Evolutionary conservation across 1,140 invertebrate species (phyloP).

Genomic region (Lethrus apterus): DNA sequence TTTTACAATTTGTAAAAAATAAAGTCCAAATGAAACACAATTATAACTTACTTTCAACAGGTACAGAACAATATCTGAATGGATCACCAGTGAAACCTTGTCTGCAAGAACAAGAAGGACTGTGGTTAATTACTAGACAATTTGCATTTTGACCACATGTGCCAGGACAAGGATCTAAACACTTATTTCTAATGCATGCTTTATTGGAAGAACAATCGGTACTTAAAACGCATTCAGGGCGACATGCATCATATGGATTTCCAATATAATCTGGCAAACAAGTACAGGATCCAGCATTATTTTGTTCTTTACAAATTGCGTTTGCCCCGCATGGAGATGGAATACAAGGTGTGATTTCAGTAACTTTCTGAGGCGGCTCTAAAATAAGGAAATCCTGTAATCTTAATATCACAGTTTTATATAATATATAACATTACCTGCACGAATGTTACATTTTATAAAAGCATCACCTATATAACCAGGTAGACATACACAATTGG

Average conservation of each 20-base stretch:
- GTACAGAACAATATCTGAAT: slow-evolving; percentile 56
- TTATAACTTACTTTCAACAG: slow-evolving; percentile 47
- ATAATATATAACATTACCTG: background rate
- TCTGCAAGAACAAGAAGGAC: slow-evolving; percentile 60
- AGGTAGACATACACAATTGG: slow-evolving; percentile 52
- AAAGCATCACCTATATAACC: slow-evolving; percentile 61
- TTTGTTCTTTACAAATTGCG: slow-evolving; percentile 65
- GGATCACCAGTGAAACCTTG: slow-evolving; percentile 65
- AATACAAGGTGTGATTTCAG: slow-evolving; percentile 48
- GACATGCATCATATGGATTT: slow-evolving; percentile 69
- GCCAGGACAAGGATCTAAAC: slow-evolving; percentile 69
- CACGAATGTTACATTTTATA: slow-evolving; percentile 35
- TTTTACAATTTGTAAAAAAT: background rate
- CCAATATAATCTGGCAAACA: slow-evolving; percentile 74
- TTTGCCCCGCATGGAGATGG: slow-evolving; percentile 77
- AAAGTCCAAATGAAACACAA: background rate
- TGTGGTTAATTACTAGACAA: slow-evolving; percentile 59
- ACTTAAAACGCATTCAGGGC: slow-evolving; percentile 73
- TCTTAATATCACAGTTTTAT: too few relatives aligned
- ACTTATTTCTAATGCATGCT: slow-evolving; percentile 71
- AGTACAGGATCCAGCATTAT: slow-evolving; percentile 64
- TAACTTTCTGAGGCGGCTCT: too few relatives aligned
- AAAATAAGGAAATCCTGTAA: too few relatives aligned
- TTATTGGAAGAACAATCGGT: slow-evolving; percentile 71
- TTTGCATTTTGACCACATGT: slow-evolving; percentile 64